phyloP scores from a whole-genome alignment of 2,797 vertebrate species.

The Fratercula arctica region DNA sequence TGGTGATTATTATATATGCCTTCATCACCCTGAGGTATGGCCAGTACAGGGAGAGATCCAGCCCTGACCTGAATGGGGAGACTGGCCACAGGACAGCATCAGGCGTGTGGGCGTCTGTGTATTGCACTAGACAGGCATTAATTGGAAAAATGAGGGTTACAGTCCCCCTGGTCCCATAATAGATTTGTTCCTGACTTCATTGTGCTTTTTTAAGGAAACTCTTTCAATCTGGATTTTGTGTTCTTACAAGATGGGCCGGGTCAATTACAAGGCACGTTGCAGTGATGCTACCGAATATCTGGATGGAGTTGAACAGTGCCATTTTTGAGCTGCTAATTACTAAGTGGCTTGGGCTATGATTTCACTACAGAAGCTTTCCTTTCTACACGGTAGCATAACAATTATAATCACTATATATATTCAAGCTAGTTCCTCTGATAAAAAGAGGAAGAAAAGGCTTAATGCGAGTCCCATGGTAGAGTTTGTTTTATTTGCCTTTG shows the following conservation, averaged over 20 bases:
- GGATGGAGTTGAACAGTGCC: neutral
- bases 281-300: neutral
- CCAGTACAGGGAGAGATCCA: neutral
- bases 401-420: slow-evolving; percentile 10
- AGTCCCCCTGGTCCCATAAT: neutral
- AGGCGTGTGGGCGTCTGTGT: rapidly evolving
- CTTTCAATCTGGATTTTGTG: neutral
- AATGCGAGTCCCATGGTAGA: neutral
- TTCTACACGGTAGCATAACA: neutral
- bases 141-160: neutral
- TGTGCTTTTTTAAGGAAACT: neutral
- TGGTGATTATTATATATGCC: neutral
- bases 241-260: neutral
- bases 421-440: slow-evolving; percentile 4
- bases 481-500: slow-evolving; percentile 38
- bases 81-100: neutral
- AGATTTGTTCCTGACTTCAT: neutral
- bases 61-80: neutral
- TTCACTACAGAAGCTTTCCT: slow-evolving; percentile 23
- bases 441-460: neutral
- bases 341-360: neutral
- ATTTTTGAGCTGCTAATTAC: neutral
- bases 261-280: neutral
- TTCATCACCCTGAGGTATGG: neutral
- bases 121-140: neutral